Conservation (phyloP, 2,888 invertebrate genomes). For the Phengaris arion region DNA sequence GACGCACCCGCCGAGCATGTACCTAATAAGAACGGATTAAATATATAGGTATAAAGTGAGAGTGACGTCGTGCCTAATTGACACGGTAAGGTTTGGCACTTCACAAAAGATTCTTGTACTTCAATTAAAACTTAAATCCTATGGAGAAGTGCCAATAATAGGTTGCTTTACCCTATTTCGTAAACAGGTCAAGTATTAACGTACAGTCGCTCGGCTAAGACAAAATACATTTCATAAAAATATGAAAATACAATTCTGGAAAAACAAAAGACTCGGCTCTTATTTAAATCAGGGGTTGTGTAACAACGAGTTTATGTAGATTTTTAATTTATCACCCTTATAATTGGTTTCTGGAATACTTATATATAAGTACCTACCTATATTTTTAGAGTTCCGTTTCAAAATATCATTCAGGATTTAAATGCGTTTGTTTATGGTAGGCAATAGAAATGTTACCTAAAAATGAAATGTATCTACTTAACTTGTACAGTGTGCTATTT, state of each 20-base stretch:
- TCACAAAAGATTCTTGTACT: constrained; percentile 9
- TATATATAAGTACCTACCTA: too few species aligned
- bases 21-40: neutral
- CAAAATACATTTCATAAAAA: constrained; percentile 19
- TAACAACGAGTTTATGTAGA: neutral
- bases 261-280: constrained; percentile 19
- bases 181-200: constrained; percentile 20
- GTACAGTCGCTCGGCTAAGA: neutral
- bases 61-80: neutral
- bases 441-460: neutral
- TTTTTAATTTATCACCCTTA: constrained; percentile 19
- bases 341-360: neutral
- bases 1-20: too few species aligned
- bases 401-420: neutral
- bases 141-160: constrained; percentile 20
- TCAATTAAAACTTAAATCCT: constrained; percentile 18
- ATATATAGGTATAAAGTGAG: neutral
- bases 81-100: constrained; percentile 5
- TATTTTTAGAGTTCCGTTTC: neutral
- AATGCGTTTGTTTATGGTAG: neutral
- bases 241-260: constrained; percentile 21
- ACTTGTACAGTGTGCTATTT: too few species aligned
- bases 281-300: constrained; percentile 10
- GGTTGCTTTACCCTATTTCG: constrained; percentile 1
- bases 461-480: too few species aligned